A percentile compares a stretch with the other conserved stretches of the same genome.
These are phyloP conservation scores for Clarias laeviceps DNA, from an alignment of 2,797 vertebrate genomes.

Conservation along the genomic window DNA sequence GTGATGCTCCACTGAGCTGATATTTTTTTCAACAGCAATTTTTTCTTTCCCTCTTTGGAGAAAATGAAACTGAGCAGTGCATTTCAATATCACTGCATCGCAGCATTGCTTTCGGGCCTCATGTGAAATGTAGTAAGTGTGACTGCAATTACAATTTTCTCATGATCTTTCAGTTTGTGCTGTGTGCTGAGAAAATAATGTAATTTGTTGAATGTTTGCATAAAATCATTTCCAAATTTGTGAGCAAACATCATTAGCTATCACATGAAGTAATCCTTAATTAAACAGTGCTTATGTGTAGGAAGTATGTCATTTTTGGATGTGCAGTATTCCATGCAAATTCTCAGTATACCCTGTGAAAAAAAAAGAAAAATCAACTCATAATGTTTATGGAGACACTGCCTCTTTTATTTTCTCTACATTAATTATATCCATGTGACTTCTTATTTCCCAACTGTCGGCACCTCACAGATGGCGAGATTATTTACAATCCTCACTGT, in stretches of 20 bases:
- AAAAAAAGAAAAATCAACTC: slow-evolving; percentile 33
- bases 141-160: slow-evolving; percentile 47
- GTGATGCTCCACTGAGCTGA: slow-evolving; percentile 77
- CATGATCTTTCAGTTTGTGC: slow-evolving; percentile 34
- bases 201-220: slow-evolving; percentile 8
- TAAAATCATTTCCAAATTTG: slow-evolving; percentile 31
- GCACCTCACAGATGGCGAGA: slow-evolving; percentile 73
- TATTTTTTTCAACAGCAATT: slow-evolving; percentile 50
- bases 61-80: slow-evolving; percentile 74
- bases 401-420: slow-evolving; percentile 63
- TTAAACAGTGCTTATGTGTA: slow-evolving; percentile 28
- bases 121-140: slow-evolving; percentile 55
- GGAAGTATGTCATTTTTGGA: slow-evolving; percentile 10
- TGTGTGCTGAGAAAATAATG: slow-evolving; percentile 11
- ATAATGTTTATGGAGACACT: slow-evolving; percentile 62
- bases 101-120: slow-evolving; percentile 67
- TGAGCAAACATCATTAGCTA: slow-evolving; percentile 29
- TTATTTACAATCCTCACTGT: slow-evolving; percentile 70
- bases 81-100: slow-evolving; percentile 73
- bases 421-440: slow-evolving; percentile 64
- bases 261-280: slow-evolving; percentile 24
- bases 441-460: slow-evolving; percentile 66
- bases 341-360: slow-evolving; percentile 10
- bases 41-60: slow-evolving; percentile 55
- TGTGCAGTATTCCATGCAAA: slow-evolving; percentile 16